A percentile compares a stretch with the other conserved stretches of the same genome.
Conservation (phyloP, 2,113 vertebrate species). For the Philantomba maxwellii region DNA sequence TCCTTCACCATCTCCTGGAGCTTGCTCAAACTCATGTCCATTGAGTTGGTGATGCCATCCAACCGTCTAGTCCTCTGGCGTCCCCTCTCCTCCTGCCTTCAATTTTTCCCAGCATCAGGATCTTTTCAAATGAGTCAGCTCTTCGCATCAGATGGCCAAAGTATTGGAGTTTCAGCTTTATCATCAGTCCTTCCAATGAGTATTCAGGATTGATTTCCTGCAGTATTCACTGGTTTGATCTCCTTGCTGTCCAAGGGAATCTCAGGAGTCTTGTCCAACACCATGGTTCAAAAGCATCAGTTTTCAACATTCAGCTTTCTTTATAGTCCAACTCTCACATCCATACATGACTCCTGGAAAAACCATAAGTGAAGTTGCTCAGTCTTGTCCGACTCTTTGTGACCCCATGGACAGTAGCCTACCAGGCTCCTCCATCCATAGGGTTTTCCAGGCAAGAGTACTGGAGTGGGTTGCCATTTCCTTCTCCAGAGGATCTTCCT, state of each 20-base stretch:
- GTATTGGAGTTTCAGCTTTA: neutral
- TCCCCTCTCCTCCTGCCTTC: neutral
- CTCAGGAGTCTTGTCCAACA: neutral
- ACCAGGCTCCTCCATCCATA: too few species aligned
- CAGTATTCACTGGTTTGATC: neutral
- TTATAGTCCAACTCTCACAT: neutral
- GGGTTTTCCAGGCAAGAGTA: too few species aligned
- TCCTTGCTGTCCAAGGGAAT: neutral
- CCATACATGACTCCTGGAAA: neutral
- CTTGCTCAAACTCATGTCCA: neutral
- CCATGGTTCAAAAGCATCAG: neutral
- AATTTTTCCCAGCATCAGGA: neutral
- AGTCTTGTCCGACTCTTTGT: too few species aligned
- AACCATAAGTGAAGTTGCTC: neutral
- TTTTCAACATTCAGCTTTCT: neutral
- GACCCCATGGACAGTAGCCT: too few species aligned
- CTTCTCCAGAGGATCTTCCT: too few species aligned
- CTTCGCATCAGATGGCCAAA: neutral
- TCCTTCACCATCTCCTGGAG: neutral
- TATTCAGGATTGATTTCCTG: neutral
- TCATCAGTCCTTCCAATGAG: neutral
- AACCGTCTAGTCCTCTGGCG: neutral
- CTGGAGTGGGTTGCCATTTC: too few species aligned
- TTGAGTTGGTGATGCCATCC: neutral
- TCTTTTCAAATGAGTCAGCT: neutral